A percentile compares a stretch with the other conserved stretches of the same genome.
Evolutionary conservation across 2,888 invertebrate genomes (phyloP).

Genomic region (Macropis europaea): DNA sequence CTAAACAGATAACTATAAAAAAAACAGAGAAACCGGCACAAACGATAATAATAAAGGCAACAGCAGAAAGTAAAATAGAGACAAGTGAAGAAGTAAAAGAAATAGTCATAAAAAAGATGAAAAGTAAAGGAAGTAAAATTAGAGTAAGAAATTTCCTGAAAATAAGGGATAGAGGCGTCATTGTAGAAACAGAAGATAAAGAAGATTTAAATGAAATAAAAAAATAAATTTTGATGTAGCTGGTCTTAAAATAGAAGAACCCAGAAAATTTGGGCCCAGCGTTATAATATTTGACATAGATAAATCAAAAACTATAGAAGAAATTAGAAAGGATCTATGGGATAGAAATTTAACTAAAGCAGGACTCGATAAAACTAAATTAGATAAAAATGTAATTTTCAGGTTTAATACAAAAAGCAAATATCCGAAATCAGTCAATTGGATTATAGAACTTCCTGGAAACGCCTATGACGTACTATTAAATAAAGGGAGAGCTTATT

Average conservation of each 20-base stretch:
- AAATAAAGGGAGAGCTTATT: not conserved
- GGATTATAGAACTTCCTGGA: not conserved
- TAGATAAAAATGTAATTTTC: not conserved
- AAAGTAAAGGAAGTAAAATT: not conserved
- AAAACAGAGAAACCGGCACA: no score
- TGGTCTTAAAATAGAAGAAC: not conserved
- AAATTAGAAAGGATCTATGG: not conserved
- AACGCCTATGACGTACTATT: not conserved
- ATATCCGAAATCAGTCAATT: not conserved
- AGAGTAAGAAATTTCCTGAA: not conserved
- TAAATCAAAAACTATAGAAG: not conserved
- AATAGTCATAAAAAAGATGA: not conserved
- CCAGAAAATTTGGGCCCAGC: not conserved
- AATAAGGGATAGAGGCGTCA: not conserved
- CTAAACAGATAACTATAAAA: no score
- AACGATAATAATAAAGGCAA: no score
- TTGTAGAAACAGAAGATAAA: not conserved
- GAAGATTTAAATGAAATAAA: not conserved
- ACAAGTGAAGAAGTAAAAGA: not conserved
- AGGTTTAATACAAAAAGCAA: not conserved
- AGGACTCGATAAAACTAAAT: not conserved
- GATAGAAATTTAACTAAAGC: not conserved
- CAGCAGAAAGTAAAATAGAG: no score
- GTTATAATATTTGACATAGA: not conserved
- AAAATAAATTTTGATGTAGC: not conserved